phyloP scores from a whole-genome alignment of 2,797 vertebrate species.

The Taeniopygia guttata region DNA sequence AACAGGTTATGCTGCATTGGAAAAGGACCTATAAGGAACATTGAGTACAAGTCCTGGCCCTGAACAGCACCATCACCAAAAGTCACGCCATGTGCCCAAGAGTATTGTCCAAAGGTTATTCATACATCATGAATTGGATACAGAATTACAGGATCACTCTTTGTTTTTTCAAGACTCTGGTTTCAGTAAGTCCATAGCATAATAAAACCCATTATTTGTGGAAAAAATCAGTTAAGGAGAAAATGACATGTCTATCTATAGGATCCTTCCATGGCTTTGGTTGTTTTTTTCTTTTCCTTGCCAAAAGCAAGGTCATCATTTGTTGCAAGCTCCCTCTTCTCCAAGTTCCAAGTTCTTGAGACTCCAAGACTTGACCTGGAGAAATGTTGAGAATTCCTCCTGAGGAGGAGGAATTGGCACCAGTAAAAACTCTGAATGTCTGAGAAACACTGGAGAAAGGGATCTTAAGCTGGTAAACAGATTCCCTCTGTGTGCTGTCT shows the following conservation, averaged over 20 bases:
- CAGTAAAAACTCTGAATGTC: neutral
- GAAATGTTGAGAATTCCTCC: neutral
- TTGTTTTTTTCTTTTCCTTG: neutral
- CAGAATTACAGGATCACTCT: neutral
- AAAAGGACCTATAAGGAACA: neutral
- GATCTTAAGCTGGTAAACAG: neutral
- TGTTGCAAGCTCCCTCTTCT: neutral
- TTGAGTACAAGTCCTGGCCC: neutral
- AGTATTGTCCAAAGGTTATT: neutral
- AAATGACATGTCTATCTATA: neutral
- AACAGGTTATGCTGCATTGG: neutral
- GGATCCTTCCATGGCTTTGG: neutral
- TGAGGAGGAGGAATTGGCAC: neutral
- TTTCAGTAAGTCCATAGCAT: neutral
- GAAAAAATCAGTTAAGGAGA: neutral
- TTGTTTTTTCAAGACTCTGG: neutral
- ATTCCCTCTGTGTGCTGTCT: neutral
- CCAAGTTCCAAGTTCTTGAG: neutral
- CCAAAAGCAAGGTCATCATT: neutral
- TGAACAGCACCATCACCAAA: neutral
- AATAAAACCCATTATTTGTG: neutral
- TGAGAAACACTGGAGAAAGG: neutral
- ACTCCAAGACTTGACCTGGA: neutral
- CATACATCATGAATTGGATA: neutral
- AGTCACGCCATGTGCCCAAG: neutral